Conservation (phyloP, 2,888 invertebrate species). For the Bhutanitis thaidina region DNA sequence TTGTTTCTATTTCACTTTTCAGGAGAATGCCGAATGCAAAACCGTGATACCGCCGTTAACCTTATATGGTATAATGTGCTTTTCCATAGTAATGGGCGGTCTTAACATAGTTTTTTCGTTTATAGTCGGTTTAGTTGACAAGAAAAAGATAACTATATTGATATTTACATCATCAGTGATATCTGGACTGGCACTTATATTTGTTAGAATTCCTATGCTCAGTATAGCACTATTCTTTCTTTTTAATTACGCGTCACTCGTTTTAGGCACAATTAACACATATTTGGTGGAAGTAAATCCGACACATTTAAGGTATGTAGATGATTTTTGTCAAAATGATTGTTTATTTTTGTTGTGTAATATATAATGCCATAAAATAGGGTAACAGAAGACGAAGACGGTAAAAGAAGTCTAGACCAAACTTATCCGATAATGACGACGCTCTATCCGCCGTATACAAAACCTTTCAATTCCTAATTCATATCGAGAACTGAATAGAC, state of each 20-base stretch:
- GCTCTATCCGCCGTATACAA: no score
- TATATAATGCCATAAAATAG: no score
- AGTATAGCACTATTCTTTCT: constrained; percentile 55
- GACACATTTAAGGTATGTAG: constrained; percentile 53
- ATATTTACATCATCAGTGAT: constrained; percentile 41
- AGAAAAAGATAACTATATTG: constrained; percentile 44
- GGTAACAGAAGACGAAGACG: no score
- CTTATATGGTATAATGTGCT: constrained; percentile 56
- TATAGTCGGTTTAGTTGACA: constrained; percentile 49
- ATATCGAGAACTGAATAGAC: no score
- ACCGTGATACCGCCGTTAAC: constrained; percentile 46
- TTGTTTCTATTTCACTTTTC: constrained; percentile 23
- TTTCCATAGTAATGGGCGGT: constrained; percentile 44
- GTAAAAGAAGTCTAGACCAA: no score
- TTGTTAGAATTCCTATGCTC: constrained; percentile 47
- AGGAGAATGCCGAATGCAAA: constrained; percentile 47
- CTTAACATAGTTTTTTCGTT: constrained; percentile 49
- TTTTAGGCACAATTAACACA: constrained; percentile 59
- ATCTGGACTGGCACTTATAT: constrained; percentile 45
- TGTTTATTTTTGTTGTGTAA: no score
- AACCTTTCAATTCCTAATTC: no score
- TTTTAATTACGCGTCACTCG: constrained; percentile 54
- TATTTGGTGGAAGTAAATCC: constrained; percentile 66
- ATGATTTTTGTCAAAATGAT: no score
- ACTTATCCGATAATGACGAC: no score